Evolutionary conservation across 1,140 invertebrate species (phyloP), one percentile per base, ranked within the genome.

Genomic region (Centruroides sculpturatus): DNA sequence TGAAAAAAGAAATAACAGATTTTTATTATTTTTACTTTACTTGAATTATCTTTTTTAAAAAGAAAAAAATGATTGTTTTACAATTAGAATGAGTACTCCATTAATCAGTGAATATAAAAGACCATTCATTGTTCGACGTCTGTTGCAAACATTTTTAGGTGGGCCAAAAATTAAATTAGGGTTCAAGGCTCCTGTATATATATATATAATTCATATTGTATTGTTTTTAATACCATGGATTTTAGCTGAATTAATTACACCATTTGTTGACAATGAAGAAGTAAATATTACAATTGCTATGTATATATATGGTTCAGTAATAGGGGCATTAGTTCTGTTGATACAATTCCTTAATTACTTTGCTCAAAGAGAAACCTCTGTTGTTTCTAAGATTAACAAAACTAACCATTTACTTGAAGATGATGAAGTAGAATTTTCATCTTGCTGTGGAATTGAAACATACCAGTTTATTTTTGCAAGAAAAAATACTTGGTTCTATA

Each of bases 41-140:
- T 41, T 41, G 41, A 41, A 41, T 41, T 41, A 41, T 41, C 41
- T 41, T 41, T 23, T 23, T 41, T 41, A 41, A 41, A 41, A 41
- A 41, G 52, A 41, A 12, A 51, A 59, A 36, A 53, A 35, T 35
- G 36, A 12, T 55, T 12, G n/a, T 36, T 13, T 13, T 41, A 41
- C 8, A 41, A 6, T 41, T 41, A 41, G 8, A 5, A 67, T 67
- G 64, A 65, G 67, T 48, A 71, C 74, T 55, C 75, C 76, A n/a
- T 61, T 77, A 41, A 62, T 77, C 35, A 77, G 75, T 66, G 73
- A 75, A 47, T 76, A 77, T 59, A 77, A 77, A 64, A 70, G 68
- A 54, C 68, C 72, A 54, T 77, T 77, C 64, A 70, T 77, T 10
- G 66, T 66, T 47, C 74, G 74, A 57, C 64, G 76, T 50, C 68